Evolutionary conservation across 2,888 invertebrate genomes (phyloP), one percentile per base, ranked within the genome.

Genomic region (Oscheius sp.): DNA sequence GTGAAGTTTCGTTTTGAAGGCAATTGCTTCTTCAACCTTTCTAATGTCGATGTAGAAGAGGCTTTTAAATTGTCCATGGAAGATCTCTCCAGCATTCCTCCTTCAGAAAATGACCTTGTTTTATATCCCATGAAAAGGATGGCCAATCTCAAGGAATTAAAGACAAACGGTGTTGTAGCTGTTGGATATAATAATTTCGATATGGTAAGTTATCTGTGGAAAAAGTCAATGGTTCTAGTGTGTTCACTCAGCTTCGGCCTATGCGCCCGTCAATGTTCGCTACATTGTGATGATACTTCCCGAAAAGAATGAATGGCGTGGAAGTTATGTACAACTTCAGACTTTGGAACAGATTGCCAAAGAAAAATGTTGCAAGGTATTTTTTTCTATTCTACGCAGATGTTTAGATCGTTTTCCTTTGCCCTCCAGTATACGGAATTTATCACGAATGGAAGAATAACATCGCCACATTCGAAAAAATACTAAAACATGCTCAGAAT

Each of bases 41-140:
- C 49, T 5, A 49, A 49, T 49, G 18, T 5, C 13, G 49, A 49
- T 49, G 18, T 49, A 5, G 49, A 49, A 13, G 18, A 3, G 49
- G 49, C 49, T 49, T 49, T 49, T 16, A 49, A 49, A 18, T 5
- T 49, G 5, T 49, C 49, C 2, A n/a, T 49, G 49, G 49, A 49
- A 13, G 49, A 49, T 13, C 35, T 35, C 35, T 35, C 35, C 35
- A 3, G 49, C 16, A 16, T 49, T 49, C 49, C 49, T n/a, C 16
- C 49, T 5, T 16, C 49, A 7, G 49, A 49, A 49, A 49, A 49
- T 16, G 49, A 49, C 13, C 18, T 49, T 16, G n/a, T 49, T 13
- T n/a, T 49, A n/a, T 49, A 49, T 13, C 49, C 49, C 49, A 49
- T n/a, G 18, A 49, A 49, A 13, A 49, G 49, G 18, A 49, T 49